Evolutionary conservation across 2,888 invertebrate species (phyloP), one percentile per base, ranked within the genome.

Genomic region (Troides aeacus): DNA sequence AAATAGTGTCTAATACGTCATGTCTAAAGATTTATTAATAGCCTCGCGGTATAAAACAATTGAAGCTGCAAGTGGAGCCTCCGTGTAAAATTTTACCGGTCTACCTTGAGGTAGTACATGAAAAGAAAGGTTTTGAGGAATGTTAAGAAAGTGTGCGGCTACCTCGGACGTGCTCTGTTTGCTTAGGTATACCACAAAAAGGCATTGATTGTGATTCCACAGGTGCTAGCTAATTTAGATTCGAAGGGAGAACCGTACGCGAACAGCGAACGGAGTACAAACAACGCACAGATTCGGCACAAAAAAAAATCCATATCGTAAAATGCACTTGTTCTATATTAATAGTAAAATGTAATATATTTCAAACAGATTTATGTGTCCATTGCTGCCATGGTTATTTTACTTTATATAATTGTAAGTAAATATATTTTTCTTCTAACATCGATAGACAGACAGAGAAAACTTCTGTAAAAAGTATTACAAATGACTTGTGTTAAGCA

Each of bases 191-290:
- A 79, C 78, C 76, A 83, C 81, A 82, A 79, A 78, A 84, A 84
- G 78, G 77, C 76, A 73, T 74, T 79, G 78, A 83, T 86, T 86
- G 83, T 83, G 80, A 89, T 87, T 87, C 89, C 77, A 75, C 72
- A 70, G 79, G 82, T 85, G 81, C 81, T 77, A 79, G 81, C 86
- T 89, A 80, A 87, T 89, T 89, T 84, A 86, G 88, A 91, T 89
- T 89, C 89, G 84, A 78, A 66, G 57, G 78, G 83, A 84, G 85
- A 87, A 86, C 81, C 75, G 72, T 72, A 72, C 68, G 72, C 73
- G 72, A 74, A 79, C 75, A 76, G 75, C 36, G 58, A 68, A 77
- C 69, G 73, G 56, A 17, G 60, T 42, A 56, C 24, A 66, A 56
- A 53, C 66, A 64, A 68, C 50, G 24, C 17, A 42, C 58, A 70